A percentile compares a stretch with the other conserved stretches of the same genome.
Conservation (phyloP, 1,140 invertebrate genomes). For the Stenopsyche tienmushanensis region DNA sequence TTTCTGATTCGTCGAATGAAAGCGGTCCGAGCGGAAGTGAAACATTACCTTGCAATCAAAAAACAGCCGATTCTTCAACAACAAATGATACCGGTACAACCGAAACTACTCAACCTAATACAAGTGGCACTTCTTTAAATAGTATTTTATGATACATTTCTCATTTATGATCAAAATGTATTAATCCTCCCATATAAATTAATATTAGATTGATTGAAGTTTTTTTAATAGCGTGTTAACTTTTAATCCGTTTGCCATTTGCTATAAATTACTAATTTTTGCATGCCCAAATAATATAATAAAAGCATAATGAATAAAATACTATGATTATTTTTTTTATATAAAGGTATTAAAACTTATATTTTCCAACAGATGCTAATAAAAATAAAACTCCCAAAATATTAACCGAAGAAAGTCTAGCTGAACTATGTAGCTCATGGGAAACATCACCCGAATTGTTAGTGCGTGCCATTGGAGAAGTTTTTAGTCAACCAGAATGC, state of each 20-base stretch:
- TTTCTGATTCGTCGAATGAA: slow-evolving; percentile 1
- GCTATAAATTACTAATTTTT: too few relatives aligned
- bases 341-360: not conserved
- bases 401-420: slow-evolving; percentile 52
- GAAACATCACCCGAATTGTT: slow-evolving; percentile 46
- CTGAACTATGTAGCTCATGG: slow-evolving; percentile 51
- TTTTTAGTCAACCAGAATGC: slow-evolving; percentile 54
- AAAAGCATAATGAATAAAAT: too few relatives aligned
- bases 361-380: slow-evolving; percentile 10
- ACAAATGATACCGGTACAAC: not conserved
- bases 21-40: slow-evolving; percentile 30
- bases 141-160: not conserved
- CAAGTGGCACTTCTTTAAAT: slow-evolving; percentile 4
- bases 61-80: slow-evolving; percentile 9
- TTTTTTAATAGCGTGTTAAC: too few relatives aligned
- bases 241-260: too few relatives aligned
- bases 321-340: not conserved
- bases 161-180: too few relatives aligned
- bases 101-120: not conserved
- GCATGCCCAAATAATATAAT: too few relatives aligned
- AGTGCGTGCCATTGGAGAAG: slow-evolving; percentile 49
- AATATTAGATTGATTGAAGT: too few relatives aligned
- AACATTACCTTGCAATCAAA: not conserved
- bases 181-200: too few relatives aligned
- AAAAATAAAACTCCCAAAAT: slow-evolving; percentile 21